Base-by-base conservation (phyloP, 2,113 vertebrate genomes). In the Grantiella picta region DNA sequence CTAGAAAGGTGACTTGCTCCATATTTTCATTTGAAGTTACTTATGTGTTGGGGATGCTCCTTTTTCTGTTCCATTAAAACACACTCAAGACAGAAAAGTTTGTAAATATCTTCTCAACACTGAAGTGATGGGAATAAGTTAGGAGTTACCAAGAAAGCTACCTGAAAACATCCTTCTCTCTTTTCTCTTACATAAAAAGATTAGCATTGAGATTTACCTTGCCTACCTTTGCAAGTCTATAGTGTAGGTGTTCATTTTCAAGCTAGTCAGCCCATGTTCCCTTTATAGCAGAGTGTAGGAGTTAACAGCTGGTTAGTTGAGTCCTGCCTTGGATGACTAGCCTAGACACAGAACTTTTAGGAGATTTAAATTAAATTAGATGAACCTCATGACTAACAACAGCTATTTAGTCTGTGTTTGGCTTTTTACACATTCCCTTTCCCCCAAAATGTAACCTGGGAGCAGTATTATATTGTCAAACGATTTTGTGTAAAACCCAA, bases 221-320 rank as follows among this genome's bases (percentile, higher is more conserved):
- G 1, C 52, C 36, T 90, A 53, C 90, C 90, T 92, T 90, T 82
- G 61, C 28, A 76, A 85, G 28, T 33, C 40, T 88, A 19, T 22
- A 61, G 61, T 88, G 94, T 96, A 93, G 78, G 90, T 92, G 92
- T 85, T 95, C 11, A 53, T 57, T 90, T 69, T 57, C 59, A 66
- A 92, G 85, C 53, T 53, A 90, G 49, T 93, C 90, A 94, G 85
- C 66, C 57, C 25, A 27, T 61, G 29, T 21, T 90, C 40, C 49
- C 57, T 76, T 94, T 82, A 82, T 90, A 95, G 88, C 22, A 76
- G 22, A 61, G n/a, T 82, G 90, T 94, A 76, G 95, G 95, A 82
- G 94, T 93, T 93, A 95, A 95, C 92, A 94, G 70, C 92, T 95
- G 90, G 82, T 90, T 96, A 91, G 44, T 49, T 82, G 61, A 94